Conservation (phyloP, 1,140 invertebrate genomes). For the Macrocentrus cingulum region DNA sequence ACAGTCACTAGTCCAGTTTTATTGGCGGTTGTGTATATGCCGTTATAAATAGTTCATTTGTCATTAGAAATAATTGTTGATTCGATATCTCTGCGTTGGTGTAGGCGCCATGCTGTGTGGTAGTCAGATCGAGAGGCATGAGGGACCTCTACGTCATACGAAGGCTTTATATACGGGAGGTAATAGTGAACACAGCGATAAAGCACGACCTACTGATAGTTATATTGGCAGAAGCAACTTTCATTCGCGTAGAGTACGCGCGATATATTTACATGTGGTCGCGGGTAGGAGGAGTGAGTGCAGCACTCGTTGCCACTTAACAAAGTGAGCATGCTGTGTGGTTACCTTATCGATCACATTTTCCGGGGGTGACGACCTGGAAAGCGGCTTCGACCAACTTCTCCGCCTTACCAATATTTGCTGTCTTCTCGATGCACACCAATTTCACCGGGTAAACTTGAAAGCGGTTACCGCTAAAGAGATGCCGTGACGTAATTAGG, state of each 20-base stretch:
- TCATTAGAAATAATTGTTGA: too few relatives aligned
- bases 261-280: background rate
- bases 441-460: background rate
- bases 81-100: too few relatives aligned
- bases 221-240: slow-evolving; percentile 9
- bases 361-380: slow-evolving; percentile 7
- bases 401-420: slow-evolving; percentile 4
- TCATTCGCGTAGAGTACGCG: background rate
- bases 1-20: too few relatives aligned
- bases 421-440: background rate
- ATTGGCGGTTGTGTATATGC: too few relatives aligned
- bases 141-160: slow-evolving; percentile 11
- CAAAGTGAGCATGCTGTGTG: slow-evolving; percentile 9
- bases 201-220: slow-evolving; percentile 23
- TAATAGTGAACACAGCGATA: slow-evolving; percentile 26
- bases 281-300: background rate
- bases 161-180: slow-evolving; percentile 7
- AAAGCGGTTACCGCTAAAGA: background rate
- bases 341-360: slow-evolving; percentile 21
- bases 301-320: background rate
- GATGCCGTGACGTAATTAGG: background rate
- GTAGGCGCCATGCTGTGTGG: too few relatives aligned
- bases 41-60: too few relatives aligned
- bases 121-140: background rate
- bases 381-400: slow-evolving; percentile 5